A percentile compares a stretch with the other conserved stretches of the same genome.
Evolutionary conservation across 2,888 invertebrate genomes (phyloP).

Genomic region (Xanthostigma xanthostigma): DNA sequence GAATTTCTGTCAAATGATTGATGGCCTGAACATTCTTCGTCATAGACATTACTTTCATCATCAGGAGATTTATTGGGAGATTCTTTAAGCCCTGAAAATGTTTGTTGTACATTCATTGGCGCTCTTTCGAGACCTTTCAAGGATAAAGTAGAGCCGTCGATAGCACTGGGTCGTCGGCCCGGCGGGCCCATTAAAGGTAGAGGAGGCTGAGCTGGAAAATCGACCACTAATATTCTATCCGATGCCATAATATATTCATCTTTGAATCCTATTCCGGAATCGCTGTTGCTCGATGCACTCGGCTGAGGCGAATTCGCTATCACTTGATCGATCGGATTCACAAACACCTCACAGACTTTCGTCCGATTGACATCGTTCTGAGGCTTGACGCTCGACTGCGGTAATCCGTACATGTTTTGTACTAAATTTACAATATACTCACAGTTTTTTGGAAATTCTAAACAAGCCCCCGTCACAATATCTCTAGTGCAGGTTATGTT

Average conservation of each 20-base stretch:
- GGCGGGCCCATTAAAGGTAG: slow-evolving; percentile 15
- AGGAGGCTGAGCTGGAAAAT: slow-evolving; percentile 40
- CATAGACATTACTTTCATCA: too few species aligned
- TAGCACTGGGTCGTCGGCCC: slow-evolving; percentile 22
- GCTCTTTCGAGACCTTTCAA: slow-evolving; percentile 18
- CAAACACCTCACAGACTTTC: slow-evolving; percentile 5
- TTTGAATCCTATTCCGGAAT: slow-evolving; percentile 88
- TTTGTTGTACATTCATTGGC: slow-evolving; percentile 16
- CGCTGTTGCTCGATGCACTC: slow-evolving; percentile 84
- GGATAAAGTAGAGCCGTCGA: slow-evolving; percentile 21
- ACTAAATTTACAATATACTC: slow-evolving; percentile 58
- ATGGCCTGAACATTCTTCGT: too few species aligned
- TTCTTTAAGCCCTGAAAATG: slow-evolving; percentile 2
- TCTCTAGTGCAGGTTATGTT: slow-evolving; percentile 73
- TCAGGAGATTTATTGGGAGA: too few species aligned
- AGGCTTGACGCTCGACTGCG: slow-evolving; percentile 26
- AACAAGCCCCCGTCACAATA: slow-evolving; percentile 60
- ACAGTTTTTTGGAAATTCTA: slow-evolving; percentile 83
- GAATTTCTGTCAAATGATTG: not conserved
- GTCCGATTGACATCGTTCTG: slow-evolving; percentile 10
- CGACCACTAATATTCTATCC: slow-evolving; percentile 63
- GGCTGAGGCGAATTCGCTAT: slow-evolving; percentile 71
- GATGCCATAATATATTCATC: slow-evolving; percentile 76
- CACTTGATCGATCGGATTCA: slow-evolving; percentile 28
- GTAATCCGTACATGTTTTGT: slow-evolving; percentile 55